Conservation (phyloP, 2,797 vertebrate genomes). For the Molossus alvarezi region DNA sequence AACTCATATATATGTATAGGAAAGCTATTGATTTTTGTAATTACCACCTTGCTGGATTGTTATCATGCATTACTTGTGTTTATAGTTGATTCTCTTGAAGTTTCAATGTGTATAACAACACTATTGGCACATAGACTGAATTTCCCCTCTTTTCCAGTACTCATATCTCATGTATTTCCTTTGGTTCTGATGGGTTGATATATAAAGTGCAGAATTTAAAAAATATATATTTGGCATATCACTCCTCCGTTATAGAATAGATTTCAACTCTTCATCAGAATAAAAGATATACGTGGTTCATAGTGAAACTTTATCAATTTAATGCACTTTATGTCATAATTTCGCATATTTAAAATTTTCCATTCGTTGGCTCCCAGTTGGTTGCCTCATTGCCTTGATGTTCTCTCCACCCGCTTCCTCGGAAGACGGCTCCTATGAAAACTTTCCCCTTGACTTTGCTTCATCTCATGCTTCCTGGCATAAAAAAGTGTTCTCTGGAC, state of each 20-base stretch:
- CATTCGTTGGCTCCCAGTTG: neutral
- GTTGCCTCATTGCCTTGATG: neutral
- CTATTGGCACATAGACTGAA: neutral
- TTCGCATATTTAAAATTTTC: neutral
- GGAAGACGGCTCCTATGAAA: neutral
- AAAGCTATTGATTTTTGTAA: conserved; percentile 42
- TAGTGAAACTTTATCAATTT: neutral
- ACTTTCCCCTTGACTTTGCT: neutral
- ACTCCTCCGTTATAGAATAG: neutral
- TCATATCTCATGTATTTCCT: neutral
- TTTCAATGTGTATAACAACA: neutral
- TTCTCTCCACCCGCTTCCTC: neutral
- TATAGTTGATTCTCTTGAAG: neutral
- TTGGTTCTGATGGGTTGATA: neutral
- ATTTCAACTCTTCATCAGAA: neutral
- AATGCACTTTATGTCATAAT: neutral
- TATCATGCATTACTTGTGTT: neutral
- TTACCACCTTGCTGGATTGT: neutral
- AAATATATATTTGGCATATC: conserved; percentile 22
- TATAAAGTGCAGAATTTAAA: neutral
- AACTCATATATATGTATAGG: neutral
- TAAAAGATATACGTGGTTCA: neutral
- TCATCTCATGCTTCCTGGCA: neutral
- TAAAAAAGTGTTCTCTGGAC: neutral
- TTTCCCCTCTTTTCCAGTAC: neutral